Evolutionary conservation across 2,888 invertebrate genomes (phyloP), one percentile per base, ranked within the genome.

Genomic region (Lottia gigantea): DNA sequence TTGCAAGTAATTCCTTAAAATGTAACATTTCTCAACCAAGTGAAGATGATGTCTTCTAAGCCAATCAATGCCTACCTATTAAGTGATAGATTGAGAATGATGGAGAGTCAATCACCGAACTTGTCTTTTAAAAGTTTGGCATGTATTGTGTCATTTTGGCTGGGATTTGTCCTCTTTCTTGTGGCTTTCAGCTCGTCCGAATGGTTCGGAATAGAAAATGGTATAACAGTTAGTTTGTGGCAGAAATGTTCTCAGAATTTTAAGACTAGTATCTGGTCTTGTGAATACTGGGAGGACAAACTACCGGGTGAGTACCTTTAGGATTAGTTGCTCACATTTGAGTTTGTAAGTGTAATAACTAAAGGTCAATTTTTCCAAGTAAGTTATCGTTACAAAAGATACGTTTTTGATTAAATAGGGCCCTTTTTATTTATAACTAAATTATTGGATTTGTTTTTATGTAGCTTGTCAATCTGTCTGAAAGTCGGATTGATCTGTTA

Each of bases 141-240:
- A 23, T 73, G 72, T 14, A 73, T 75, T 8, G 72, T 71, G 46
- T 72, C 72, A 55, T 76, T 76, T 55, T 62, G 73, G 12, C 69
- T 75, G 46, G 77, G 77, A 45, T 66, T 78, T 55, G 68, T 72
- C 14, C 71, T 76, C 69, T 78, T 76, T 49, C 72, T 78, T 19
- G 69, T 78, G 64, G 76, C 76, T 16, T 78, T 78, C 67, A 73
- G 72, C 26, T 76, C 77, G 25, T 71, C 74, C 11, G 74, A 78
- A 69, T 78, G 77, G 76, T 67, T 77, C 47, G 77, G 77, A 12
- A 62, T 77, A 31, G 76, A 76, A 62, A 66, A 72, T 40, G 74
- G 74, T 3, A 67, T 73, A 46, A 68, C 74, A 25, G 68, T 76
- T 16, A 73, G 74, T 46, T 67, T 77, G 66, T 77, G 77, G 77